phyloP scores from a whole-genome alignment of 92 coral and sea anemone species.

The Zoanthus solanderi region DNA sequence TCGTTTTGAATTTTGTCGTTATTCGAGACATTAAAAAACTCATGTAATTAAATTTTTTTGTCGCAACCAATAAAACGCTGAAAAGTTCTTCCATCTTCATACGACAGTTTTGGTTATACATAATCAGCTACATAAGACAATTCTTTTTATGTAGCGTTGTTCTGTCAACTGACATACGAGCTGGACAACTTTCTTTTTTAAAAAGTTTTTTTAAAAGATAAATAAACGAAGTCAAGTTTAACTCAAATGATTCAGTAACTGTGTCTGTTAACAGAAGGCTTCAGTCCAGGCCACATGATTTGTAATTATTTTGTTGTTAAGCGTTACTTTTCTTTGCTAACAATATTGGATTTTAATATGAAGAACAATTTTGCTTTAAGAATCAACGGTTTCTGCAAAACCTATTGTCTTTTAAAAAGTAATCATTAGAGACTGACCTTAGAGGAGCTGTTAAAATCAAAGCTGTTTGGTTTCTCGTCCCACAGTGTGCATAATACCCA shows the following conservation, averaged over 20 bases:
- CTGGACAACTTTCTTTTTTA: constrained; percentile 18
- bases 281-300: not conserved
- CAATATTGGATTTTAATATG: constrained; percentile 27
- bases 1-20: not conserved
- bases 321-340: constrained; percentile 6
- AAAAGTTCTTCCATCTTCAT: constrained; percentile 15
- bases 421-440: not conserved
- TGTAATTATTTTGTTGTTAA: constrained; percentile 20
- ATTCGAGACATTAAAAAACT: not conserved
- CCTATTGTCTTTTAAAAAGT: not conserved
- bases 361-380: constrained; percentile 21
- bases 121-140: not conserved
- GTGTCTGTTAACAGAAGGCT: not conserved
- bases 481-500: not conserved
- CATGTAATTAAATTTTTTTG: not conserved
- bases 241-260: not conserved
- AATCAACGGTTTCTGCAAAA: constrained; percentile 25
- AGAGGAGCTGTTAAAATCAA: not conserved
- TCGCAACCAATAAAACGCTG: constrained; percentile 25
- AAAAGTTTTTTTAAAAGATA: not conserved
- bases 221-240: not conserved
- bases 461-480: not conserved
- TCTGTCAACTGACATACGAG: constrained; percentile 8
- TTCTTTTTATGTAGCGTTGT: constrained; percentile 31
- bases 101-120: constrained; percentile 12